Conservation (phyloP, 2,888 invertebrate genomes). For the Xanthia icteritia region DNA sequence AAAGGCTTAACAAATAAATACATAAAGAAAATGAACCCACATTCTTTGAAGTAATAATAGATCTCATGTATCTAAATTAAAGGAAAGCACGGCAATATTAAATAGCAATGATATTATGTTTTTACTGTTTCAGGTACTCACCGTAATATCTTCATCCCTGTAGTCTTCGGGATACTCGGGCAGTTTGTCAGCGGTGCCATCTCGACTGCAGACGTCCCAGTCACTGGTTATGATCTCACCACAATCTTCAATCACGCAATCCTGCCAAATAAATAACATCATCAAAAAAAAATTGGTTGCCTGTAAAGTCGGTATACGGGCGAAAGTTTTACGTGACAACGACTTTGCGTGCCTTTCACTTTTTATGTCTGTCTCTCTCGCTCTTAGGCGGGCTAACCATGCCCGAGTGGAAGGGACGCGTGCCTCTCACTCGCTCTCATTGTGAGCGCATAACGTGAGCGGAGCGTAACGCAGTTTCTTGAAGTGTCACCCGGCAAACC, state of each 20-base stretch:
- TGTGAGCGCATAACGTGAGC: too few relatives aligned
- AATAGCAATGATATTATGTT: neutral
- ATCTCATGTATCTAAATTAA: neutral
- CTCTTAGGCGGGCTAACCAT: too few relatives aligned
- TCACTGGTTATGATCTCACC: constrained; percentile 92
- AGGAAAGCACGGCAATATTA: neutral
- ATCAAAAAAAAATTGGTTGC: too few relatives aligned
- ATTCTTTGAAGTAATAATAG: neutral
- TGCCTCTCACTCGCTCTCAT: too few relatives aligned
- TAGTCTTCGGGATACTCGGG: constrained; percentile 95
- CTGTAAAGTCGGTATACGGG: too few relatives aligned
- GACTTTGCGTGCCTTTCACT: too few relatives aligned
- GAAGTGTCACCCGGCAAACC: too few relatives aligned
- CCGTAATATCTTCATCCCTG: constrained; percentile 64
- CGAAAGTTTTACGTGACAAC: too few relatives aligned
- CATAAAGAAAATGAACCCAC: neutral
- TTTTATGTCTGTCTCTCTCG: too few relatives aligned
- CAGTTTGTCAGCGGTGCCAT: constrained; percentile 93
- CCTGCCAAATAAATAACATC: constrained; percentile 79
- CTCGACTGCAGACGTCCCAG: constrained; percentile 93
- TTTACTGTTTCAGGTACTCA: constrained; percentile 64
- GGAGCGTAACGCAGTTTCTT: too few relatives aligned
- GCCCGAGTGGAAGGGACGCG: too few relatives aligned
- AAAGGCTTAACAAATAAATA: neutral
- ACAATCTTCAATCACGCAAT: constrained; percentile 93